Percentiles rank a stretch among this genome's conserved stretches.
These are phyloP conservation scores for Meta bourneti DNA, from an alignment of 2,888 invertebrate genomes.

Conservation along the genomic window DNA sequence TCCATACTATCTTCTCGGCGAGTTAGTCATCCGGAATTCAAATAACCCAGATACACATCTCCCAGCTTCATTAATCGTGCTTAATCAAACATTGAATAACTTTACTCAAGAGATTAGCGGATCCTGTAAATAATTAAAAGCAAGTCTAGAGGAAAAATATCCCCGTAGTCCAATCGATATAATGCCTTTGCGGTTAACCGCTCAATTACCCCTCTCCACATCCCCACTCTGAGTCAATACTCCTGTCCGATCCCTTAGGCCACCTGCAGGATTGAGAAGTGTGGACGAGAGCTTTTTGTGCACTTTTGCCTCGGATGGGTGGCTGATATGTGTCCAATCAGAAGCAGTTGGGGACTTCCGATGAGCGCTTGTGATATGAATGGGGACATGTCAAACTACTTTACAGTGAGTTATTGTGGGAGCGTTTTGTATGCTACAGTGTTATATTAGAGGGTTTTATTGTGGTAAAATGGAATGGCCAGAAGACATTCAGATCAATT, in stretches of 20 bases:
- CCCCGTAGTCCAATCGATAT: slow-evolving; percentile 60
- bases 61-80: slow-evolving; percentile 67
- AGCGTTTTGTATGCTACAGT: no score
- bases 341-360: no score
- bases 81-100: slow-evolving; percentile 72
- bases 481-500: no score
- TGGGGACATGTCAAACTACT: no score
- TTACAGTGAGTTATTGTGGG: no score
- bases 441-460: no score
- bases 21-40: slow-evolving; percentile 35
- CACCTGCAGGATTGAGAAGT: neutral
- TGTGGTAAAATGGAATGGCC: no score
- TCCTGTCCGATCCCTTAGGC: neutral
- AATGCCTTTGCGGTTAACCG: slow-evolving; percentile 70
- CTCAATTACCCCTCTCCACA: slow-evolving; percentile 57
- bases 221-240: slow-evolving; percentile 46
- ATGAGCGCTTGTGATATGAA: no score
- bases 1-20: slow-evolving; percentile 2
- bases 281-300: neutral
- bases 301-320: neutral
- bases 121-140: slow-evolving; percentile 72
- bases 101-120: slow-evolving; percentile 67
- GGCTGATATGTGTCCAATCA: neutral
- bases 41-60: slow-evolving; percentile 30
- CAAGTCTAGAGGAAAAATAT: slow-evolving; percentile 68